Percentiles rank a stretch among this genome's conserved stretches.
Conservation (phyloP, 2,113 vertebrate species). For the Loxodonta africana region DNA sequence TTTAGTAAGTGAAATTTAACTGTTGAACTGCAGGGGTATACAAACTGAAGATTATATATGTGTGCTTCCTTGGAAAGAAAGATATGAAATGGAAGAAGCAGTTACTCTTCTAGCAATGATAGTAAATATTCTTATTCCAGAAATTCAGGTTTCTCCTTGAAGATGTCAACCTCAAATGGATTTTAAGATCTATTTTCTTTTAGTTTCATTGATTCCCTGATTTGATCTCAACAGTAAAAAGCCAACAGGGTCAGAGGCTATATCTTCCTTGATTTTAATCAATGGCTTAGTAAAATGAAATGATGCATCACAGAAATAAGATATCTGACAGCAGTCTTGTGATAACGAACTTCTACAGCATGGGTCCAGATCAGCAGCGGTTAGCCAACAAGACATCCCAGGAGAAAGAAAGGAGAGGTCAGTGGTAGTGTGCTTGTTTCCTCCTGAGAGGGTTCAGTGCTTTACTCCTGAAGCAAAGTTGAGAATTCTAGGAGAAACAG, state of each 20-base stretch:
- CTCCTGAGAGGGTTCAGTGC: accelerated
- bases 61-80: slow-evolving; percentile 41
- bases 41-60: neutral
- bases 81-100: neutral
- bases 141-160: slow-evolving; percentile 55
- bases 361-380: neutral
- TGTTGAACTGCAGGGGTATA: neutral
- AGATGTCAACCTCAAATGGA: slow-evolving; percentile 30
- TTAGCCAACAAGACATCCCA: neutral
- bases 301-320: slow-evolving; percentile 55
- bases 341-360: neutral
- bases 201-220: slow-evolving; percentile 61
- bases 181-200: slow-evolving; percentile 72
- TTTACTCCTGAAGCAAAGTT: neutral
- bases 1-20: neutral
- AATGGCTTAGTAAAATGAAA: slow-evolving; percentile 65
- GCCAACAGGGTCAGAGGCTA: neutral
- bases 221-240: slow-evolving; percentile 59
- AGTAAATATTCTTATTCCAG: slow-evolving; percentile 55
- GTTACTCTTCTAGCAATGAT: neutral
- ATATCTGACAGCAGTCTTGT: neutral
- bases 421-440: neutral
- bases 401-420: neutral
- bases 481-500: neutral
- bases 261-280: slow-evolving; percentile 62